Base-by-base conservation (phyloP, 1,140 invertebrate genomes). In the Onthophagus taurus region DNA sequence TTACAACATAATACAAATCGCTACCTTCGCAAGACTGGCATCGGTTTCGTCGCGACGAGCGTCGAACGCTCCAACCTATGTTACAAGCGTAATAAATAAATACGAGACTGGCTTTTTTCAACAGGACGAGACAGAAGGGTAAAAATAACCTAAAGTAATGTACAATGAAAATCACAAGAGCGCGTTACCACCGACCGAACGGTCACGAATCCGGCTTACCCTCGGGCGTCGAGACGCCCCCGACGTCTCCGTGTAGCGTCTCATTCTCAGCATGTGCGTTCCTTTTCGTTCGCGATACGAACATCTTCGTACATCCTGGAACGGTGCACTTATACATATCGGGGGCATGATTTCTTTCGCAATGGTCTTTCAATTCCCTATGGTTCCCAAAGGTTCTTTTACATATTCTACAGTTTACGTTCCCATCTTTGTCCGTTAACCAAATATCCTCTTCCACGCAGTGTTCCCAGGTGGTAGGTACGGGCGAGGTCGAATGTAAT, bases 291-390 rank as follows among this genome's bases (percentile, higher is more conserved):
- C 80, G 63, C 24, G 83, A 85, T 48, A 80, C 80, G 63, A 89
- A 89, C 52, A 86, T 78, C 72, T 85, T 83, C n/a, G 77, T 77
- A 66, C 85, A 88, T 29, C 83, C 83, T 44, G 78, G 74, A 21
- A 85, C 76, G 14, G 81, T 83, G 68, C 85, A 88, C 58, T 79
- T 76, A 65, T 81, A 83, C 79, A 86, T 79, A 61, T 85, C 81
- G 4, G 76, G 64, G 36, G 80, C 57, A 59, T 90, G 85, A 24
- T 71, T 57, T 29, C 69, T 71, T 54, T 79, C 75, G 63, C 72
- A 77, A 69, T 85, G 83, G 48, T 78, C 71, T 55, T 80, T 80
- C 36, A 84, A 64, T 12, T 71, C 68, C 2, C 67, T 53, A 13
- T 73, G 65, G 51, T 79, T 77, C 30, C 69, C 67, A 55, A 81